phyloP scores from a whole-genome alignment of 2,888 invertebrate species.

The Melangyna quadrimaculata region DNA sequence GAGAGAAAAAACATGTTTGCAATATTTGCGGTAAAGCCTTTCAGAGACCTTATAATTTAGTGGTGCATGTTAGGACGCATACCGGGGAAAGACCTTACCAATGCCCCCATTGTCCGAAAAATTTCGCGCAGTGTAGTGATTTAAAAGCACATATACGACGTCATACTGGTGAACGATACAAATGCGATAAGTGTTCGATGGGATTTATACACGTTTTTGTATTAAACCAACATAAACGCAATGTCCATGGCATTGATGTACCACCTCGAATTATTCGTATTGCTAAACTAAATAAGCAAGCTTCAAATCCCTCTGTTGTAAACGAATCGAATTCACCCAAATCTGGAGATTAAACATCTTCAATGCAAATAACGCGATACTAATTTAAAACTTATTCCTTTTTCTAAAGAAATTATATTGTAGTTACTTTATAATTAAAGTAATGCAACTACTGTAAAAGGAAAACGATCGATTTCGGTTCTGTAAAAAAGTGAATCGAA shows the following conservation, averaged over 20 bases:
- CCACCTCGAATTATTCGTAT: slow-evolving; percentile 77
- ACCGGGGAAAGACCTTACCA: slow-evolving; percentile 82
- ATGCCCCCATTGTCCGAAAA: slow-evolving; percentile 82
- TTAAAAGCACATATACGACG: slow-evolving; percentile 82
- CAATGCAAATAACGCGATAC: neutral
- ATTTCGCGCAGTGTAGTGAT: slow-evolving; percentile 83
- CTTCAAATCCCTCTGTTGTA: neutral
- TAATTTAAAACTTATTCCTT: neutral
- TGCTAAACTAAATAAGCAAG: slow-evolving; percentile 74
- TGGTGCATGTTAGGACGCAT: slow-evolving; percentile 82
- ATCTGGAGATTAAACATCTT: neutral
- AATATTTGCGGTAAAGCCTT: slow-evolving; percentile 79
- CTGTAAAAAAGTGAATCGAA: no score
- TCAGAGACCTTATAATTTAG: slow-evolving; percentile 82
- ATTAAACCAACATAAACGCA: slow-evolving; percentile 82
- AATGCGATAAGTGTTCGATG: slow-evolving; percentile 82
- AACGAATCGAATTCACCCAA: neutral
- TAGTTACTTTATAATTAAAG: no score
- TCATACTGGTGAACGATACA: slow-evolving; percentile 82
- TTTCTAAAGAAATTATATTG: neutral
- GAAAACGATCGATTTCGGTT: no score
- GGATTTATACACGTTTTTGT: slow-evolving; percentile 79
- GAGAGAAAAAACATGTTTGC: slow-evolving; percentile 83
- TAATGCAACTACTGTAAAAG: no score
- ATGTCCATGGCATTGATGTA: slow-evolving; percentile 77